phyloP scores from a whole-genome alignment of 2,888 invertebrate species.

The Pristionchus arcanus region DNA sequence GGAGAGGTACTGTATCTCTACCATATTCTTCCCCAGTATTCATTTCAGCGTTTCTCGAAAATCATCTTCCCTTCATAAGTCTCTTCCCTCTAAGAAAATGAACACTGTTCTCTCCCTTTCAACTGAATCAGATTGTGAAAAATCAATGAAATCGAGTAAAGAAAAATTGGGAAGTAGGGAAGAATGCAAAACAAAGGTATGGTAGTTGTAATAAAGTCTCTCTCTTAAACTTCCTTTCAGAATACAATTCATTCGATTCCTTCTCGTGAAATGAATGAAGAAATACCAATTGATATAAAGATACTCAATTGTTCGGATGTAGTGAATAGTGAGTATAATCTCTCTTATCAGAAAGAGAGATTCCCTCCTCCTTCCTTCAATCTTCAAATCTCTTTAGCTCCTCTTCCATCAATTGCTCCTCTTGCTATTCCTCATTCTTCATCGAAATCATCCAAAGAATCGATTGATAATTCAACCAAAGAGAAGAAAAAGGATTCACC shows the following conservation, averaged over 20 bases:
- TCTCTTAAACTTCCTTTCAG: background rate
- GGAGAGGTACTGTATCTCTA: background rate
- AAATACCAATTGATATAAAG: background rate
- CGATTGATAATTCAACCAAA: background rate
- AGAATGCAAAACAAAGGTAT: background rate
- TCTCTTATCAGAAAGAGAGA: background rate
- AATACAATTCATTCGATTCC: background rate
- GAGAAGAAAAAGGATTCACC: background rate
- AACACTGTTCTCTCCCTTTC: background rate
- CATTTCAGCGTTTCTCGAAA: background rate
- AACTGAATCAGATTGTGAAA: constrained; percentile 4
- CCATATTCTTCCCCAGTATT: background rate
- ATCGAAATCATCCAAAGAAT: background rate
- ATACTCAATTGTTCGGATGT: background rate
- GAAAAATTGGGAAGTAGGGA: background rate
- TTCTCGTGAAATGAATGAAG: background rate
- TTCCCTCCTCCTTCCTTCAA: background rate
- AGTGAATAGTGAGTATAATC: constrained; percentile 5
- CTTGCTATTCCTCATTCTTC: background rate
- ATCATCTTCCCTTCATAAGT: background rate
- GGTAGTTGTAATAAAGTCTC: background rate
- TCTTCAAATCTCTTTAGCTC: background rate
- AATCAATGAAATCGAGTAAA: background rate
- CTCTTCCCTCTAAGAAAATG: constrained; percentile 23
- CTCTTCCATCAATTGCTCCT: background rate